Evolutionary conservation across 2,888 invertebrate genomes (phyloP).

Genomic region (Brachypalpus laphriformis): DNA sequence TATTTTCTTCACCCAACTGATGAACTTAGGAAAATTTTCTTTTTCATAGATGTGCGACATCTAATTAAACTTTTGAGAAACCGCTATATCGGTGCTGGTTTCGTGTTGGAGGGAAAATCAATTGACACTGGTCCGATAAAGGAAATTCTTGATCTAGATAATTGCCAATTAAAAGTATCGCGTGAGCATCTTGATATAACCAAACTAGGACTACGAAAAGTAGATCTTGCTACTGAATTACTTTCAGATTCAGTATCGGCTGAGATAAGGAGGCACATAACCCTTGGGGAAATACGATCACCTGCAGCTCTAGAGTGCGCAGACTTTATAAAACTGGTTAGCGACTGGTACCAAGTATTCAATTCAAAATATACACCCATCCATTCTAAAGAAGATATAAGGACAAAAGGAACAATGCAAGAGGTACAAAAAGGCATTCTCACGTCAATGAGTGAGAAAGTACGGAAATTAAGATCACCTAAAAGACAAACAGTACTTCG

Average conservation of each 20-base stretch:
- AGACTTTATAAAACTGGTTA: conserved; percentile 66
- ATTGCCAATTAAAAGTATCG: conserved; percentile 1
- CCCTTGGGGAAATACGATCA: not conserved
- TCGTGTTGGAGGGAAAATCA: conserved; percentile 37
- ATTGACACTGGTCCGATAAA: conserved; percentile 41
- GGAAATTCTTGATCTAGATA: conserved; percentile 6
- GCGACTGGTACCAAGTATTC: conserved; percentile 73
- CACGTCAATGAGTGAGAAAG: conserved; percentile 27
- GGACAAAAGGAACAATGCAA: not conserved
- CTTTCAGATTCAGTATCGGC: conserved; percentile 26
- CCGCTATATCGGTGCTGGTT: conserved; percentile 67
- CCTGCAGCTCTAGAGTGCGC: conserved; percentile 52
- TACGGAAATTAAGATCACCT: conserved; percentile 16
- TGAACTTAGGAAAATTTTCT: conserved; percentile 42
- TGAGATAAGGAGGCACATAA: conserved; percentile 8
- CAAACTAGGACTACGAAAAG: conserved; percentile 6
- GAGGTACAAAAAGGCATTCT: conserved; percentile 24
- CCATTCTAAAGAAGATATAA: not conserved
- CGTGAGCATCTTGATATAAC: conserved; percentile 25
- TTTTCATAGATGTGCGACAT: conserved; percentile 38
- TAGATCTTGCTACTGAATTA: conserved; percentile 12
- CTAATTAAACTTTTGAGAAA: conserved; percentile 71
- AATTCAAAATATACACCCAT: conserved; percentile 43
- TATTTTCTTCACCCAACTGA: conserved; percentile 67
- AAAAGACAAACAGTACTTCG: conserved; percentile 42